Base-by-base conservation (phyloP, 2,888 invertebrate genomes). In the Amphiduros pacificus region DNA sequence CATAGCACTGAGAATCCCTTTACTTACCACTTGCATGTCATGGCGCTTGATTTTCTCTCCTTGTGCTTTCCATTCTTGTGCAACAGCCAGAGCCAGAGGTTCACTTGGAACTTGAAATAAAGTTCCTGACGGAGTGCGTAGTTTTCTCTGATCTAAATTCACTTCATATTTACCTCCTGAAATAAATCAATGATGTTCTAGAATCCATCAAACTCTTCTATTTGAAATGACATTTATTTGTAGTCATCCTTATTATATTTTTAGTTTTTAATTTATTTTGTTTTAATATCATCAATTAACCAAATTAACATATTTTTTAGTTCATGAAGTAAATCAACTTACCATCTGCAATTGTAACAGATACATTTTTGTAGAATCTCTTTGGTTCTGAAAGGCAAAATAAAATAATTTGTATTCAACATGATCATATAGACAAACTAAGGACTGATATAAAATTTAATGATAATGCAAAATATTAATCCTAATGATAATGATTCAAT, bases 11-110 rank as follows among this genome's bases (percentile, higher is more conserved):
- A n/a, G n/a, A n/a, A n/a, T n/a, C n/a, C n/a, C n/a, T n/a, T 50
- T 22, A 71, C 80, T 85, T 85, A 93, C 93, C 85, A 97, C 84
- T 84, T 96, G 94, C 96, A 97, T 97, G 41, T 87, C 87, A 53
- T 90, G 89, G 73, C 88, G 89, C 63, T 89, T 83, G 68, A 98
- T 90, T 58, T 85, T 84, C 28, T 91, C 89, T 66, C 88, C 88
- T 81, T 98, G 97, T 5, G 89, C 85, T 73, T 93, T 91, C 93
- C 98, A 99, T 86, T 99, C 99, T 29, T 90, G 88, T 1, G 97
- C 94, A 52, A 99, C 89, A 22, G 94, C 95, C 64, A 95, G 85
- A 1, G 98, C 98, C 55, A 99, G 84, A 0, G 92, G 89, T 83
- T 97, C 94, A 82, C 88, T 92, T 27, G 89, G 88, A 0, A 96